Percentiles rank a stretch among this genome's conserved stretches.
Evolutionary conservation across 2,888 invertebrate species (phyloP).

Genomic region (Minunthozetes semirufus): DNA sequence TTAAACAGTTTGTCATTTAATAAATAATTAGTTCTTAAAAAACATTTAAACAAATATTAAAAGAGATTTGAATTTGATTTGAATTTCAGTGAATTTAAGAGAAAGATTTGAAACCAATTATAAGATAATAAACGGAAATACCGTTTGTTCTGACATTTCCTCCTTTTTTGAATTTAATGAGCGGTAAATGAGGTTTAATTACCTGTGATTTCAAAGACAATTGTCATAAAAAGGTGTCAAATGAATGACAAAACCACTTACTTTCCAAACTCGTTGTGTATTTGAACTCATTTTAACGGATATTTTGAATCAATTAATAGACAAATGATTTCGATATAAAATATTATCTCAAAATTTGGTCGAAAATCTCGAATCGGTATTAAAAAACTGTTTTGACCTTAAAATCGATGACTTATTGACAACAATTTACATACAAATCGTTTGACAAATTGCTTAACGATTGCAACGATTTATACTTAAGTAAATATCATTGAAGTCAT

Average conservation of each 20-base stretch:
- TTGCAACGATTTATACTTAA: too few species aligned
- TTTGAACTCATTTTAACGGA: conserved; percentile 36
- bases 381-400: too few species aligned
- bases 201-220: conserved; percentile 33
- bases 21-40: background rate
- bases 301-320: too few species aligned
- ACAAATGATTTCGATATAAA: too few species aligned
- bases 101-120: background rate
- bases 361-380: too few species aligned
- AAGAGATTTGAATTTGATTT: background rate
- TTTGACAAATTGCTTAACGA: too few species aligned
- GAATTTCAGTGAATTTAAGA: background rate
- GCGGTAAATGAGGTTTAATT: conserved; percentile 42
- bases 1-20: background rate
- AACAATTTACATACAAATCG: too few species aligned
- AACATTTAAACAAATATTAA: background rate
- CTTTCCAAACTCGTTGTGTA: conserved; percentile 40
- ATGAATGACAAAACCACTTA: conserved; percentile 15
- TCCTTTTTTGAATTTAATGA: conserved; percentile 41
- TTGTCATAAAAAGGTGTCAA: background rate
- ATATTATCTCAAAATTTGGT: too few species aligned
- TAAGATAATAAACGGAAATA: background rate
- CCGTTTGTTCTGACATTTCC: conserved; percentile 10
- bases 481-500: too few species aligned
- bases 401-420: too few species aligned